A percentile compares a stretch with the other conserved stretches of the same genome.
These are phyloP conservation scores for Hypotaenidia philippensis DNA, from an alignment of 2,797 vertebrate genomes.

Conservation along the genomic window DNA sequence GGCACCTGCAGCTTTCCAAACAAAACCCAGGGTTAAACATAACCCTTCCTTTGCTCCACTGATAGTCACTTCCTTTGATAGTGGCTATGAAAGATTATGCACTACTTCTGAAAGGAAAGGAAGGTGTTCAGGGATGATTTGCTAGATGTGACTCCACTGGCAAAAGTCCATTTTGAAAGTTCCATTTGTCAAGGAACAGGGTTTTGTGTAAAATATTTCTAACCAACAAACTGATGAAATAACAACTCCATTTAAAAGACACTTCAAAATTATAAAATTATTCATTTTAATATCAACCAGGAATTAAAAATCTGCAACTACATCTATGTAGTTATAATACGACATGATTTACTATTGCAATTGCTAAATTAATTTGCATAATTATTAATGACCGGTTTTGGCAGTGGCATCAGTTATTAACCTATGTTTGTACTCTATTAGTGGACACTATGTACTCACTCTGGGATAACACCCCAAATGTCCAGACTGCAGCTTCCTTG, in stretches of 20 bases:
- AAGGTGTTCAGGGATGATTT: not conserved
- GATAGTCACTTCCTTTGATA: not conserved
- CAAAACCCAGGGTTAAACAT: not conserved
- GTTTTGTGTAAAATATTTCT: slow-evolving; percentile 24
- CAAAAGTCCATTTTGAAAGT: not conserved
- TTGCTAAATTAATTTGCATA: not conserved
- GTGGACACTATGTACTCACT: not conserved
- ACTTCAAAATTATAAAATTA: not conserved
- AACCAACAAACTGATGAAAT: not conserved
- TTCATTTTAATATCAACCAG: not conserved
- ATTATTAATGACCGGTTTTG: not conserved
- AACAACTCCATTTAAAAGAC: not conserved
- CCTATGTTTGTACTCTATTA: not conserved
- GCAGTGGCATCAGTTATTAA: not conserved
- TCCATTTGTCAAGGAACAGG: not conserved
- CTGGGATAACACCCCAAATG: not conserved
- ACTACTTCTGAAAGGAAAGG: not conserved
- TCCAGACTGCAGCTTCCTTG: not conserved
- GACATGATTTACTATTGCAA: not conserved
- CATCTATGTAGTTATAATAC: not conserved
- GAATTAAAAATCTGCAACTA: not conserved
- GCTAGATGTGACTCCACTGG: not conserved
- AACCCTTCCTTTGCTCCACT: not conserved
- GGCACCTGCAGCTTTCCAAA: not conserved
- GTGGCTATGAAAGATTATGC: not conserved